Conservation (phyloP, 2,113 vertebrate species). For the Mugil cephalus region DNA sequence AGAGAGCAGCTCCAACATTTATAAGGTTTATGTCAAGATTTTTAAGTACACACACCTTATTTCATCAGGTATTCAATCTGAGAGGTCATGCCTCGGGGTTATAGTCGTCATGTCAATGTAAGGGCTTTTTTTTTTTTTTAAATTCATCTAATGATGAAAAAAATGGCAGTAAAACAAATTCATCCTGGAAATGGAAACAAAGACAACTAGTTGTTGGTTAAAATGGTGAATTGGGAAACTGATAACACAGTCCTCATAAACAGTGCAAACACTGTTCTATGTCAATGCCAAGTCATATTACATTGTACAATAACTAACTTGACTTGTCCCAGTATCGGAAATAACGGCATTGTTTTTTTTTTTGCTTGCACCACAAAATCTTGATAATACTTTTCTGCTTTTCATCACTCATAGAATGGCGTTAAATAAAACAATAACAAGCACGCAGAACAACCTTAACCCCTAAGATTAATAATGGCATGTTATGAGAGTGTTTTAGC, state of each 20-base stretch:
- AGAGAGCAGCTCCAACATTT: conserved; percentile 26
- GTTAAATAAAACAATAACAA: conserved; percentile 1
- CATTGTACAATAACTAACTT: no score
- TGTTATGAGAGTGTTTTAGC: no score
- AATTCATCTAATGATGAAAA: no score
- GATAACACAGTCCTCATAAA: not conserved
- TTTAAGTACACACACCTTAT: not conserved
- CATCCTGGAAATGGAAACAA: not conserved
- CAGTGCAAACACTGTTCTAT: not conserved
- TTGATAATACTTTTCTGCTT: not conserved
- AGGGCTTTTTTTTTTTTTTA: no score
- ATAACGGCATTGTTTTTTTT: not conserved
- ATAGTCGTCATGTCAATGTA: no score
- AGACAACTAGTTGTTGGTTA: not conserved
- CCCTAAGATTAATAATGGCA: not conserved
- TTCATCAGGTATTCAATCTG: not conserved
- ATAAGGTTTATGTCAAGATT: not conserved
- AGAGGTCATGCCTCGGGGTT: not conserved
- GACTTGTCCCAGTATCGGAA: not conserved
- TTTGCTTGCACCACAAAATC: not conserved
- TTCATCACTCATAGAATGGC: not conserved
- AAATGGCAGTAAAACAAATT: no score
- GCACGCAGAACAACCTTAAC: not conserved
- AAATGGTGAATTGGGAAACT: not conserved
- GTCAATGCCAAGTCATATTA: not conserved